Evolutionary conservation across 1,140 invertebrate species (phyloP).

Genomic region (Drosophila nebulosa): DNA sequence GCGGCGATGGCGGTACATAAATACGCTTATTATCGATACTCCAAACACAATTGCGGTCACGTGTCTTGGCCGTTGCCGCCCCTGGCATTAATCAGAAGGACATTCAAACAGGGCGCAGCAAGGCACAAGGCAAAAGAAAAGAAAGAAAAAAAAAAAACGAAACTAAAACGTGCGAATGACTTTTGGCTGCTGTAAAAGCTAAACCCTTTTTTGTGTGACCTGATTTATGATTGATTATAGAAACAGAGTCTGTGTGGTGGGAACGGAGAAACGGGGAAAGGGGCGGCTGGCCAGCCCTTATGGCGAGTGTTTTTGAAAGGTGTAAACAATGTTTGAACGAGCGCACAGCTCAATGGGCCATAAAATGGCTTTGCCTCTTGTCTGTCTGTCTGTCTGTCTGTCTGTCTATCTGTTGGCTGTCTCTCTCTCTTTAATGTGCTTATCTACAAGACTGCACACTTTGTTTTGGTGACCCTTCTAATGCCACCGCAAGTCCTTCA

Average conservation of each 20-base stretch:
- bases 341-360: conserved; percentile 72
- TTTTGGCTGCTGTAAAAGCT: conserved; percentile 64
- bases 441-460: conserved; percentile 75
- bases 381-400: conserved; percentile 1
- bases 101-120: conserved; percentile 49
- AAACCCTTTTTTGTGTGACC: conserved; percentile 48
- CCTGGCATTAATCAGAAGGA: conserved; percentile 69
- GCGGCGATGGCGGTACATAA: conserved; percentile 34
- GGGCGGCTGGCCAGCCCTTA: background rate
- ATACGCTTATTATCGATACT: conserved; percentile 81
- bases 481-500: conserved; percentile 59
- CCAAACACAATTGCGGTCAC: conserved; percentile 80
- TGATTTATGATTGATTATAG: conserved; percentile 75
- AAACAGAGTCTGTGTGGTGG: background rate
- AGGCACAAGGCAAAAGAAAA: too few species aligned
- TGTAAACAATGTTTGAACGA: conserved; percentile 59
- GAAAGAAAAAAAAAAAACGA: conserved; percentile 33
- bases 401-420: too few species aligned
- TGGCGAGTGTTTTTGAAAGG: conserved; percentile 72
- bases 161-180: conserved; percentile 72
- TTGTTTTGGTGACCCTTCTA: conserved; percentile 51
- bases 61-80: conserved; percentile 50
- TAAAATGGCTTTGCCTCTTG: conserved; percentile 74
- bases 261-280: background rate
- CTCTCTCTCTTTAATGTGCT: conserved; percentile 67